A percentile compares a stretch with the other conserved stretches of the same genome.
Conservation (phyloP, 2,797 vertebrate species). For the Tapirus indicus region DNA sequence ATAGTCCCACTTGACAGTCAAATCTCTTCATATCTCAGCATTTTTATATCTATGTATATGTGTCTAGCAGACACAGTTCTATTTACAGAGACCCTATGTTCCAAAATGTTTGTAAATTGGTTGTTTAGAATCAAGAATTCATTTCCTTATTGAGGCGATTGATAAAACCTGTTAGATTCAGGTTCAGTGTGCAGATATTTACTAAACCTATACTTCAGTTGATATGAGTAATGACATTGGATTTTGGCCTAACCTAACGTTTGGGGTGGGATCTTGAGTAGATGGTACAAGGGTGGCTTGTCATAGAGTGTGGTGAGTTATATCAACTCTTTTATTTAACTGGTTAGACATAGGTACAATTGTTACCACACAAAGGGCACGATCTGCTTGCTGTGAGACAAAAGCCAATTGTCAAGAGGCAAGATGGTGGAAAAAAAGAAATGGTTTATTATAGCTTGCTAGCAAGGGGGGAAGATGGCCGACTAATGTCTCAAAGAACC, state of each 20-base stretch:
- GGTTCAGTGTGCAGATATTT: not conserved
- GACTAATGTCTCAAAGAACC: too few relatives aligned
- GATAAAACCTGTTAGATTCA: slow-evolving; percentile 2
- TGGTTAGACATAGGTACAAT: not conserved
- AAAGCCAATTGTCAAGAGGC: too few relatives aligned
- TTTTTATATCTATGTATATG: not conserved
- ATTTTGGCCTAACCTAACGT: not conserved
- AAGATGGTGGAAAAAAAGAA: too few relatives aligned
- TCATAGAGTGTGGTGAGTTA: not conserved
- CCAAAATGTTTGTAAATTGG: slow-evolving; percentile 9
- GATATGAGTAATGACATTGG: not conserved
- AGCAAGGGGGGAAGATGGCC: too few relatives aligned
- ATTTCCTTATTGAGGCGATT: not conserved
- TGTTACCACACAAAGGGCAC: too few relatives aligned
- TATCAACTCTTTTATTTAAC: not conserved
- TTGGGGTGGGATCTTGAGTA: not conserved
- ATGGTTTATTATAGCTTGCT: too few relatives aligned
- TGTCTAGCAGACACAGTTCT: not conserved
- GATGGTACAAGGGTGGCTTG: not conserved
- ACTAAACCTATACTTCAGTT: not conserved
- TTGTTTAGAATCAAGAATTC: slow-evolving; percentile 22
- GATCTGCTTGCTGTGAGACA: too few relatives aligned
- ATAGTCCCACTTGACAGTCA: not conserved
- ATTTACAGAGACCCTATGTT: not conserved
- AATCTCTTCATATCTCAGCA: not conserved